These are phyloP conservation scores for Chirona hameri DNA, from an alignment of 2,888 invertebrate genomes.

Conservation along the genomic window DNA sequence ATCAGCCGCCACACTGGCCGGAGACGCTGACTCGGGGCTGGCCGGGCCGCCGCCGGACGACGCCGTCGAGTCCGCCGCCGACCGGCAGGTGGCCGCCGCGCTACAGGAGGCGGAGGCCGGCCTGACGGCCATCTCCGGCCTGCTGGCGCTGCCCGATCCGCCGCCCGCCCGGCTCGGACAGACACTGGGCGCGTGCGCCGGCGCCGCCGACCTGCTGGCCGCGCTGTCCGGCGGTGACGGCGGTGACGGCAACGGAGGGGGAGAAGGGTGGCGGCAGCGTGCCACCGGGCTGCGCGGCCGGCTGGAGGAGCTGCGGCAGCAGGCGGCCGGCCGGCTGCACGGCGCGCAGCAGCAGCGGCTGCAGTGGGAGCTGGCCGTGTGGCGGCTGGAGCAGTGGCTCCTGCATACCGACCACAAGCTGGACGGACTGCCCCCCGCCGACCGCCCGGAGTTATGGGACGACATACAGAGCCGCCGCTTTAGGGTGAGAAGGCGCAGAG, in stretches of 20 bases:
- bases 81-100: not conserved
- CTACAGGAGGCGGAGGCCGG: not conserved
- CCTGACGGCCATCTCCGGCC: not conserved
- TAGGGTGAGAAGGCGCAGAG: not conserved
- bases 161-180: conserved; percentile 58
- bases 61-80: not conserved
- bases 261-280: conserved; percentile 78
- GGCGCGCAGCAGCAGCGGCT: conserved; percentile 77
- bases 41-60: too few species aligned
- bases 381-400: conserved; percentile 87
- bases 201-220: conserved; percentile 58
- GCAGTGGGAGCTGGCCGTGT: conserved; percentile 82
- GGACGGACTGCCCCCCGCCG: not conserved
- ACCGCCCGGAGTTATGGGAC: not conserved
- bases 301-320: conserved; percentile 81
- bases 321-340: conserved; percentile 57
- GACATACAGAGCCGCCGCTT: not conserved
- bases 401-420: conserved; percentile 35
- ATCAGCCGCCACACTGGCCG: too few species aligned
- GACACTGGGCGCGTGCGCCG: conserved; percentile 93
- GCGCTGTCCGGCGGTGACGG: not conserved
- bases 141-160: conserved; percentile 2
- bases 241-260: not conserved
- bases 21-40: too few species aligned
- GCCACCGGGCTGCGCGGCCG: conserved; percentile 93